Evolutionary conservation across 2,797 vertebrate genomes (phyloP).

Genomic region (Novumbra hubbsi): DNA sequence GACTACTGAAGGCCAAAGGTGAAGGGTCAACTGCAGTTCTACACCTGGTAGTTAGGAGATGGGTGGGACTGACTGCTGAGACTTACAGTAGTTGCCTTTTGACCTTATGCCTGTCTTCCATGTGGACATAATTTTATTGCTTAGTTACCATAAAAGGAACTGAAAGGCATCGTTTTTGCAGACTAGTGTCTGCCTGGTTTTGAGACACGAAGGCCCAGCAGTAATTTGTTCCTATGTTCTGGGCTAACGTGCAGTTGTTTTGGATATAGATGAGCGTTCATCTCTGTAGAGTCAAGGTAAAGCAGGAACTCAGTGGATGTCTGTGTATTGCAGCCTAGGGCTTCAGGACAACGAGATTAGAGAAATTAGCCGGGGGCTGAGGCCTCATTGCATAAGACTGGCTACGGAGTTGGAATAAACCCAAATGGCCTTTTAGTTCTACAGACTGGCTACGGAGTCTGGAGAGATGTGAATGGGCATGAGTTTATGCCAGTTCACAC

Average conservation of each 20-base stretch:
- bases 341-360: not conserved
- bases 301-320: not conserved
- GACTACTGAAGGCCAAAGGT: not conserved
- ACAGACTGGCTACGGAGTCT: not conserved
- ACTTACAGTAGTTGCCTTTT: not conserved
- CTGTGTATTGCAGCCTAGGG: not conserved
- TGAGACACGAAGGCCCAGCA: not conserved
- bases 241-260: not conserved
- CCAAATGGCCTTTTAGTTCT: not conserved
- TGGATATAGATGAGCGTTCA: not conserved
- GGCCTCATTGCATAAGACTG: constrained; percentile 3
- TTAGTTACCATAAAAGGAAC: constrained; percentile 6
- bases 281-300: not conserved
- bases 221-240: not conserved
- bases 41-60: not conserved
- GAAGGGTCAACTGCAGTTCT: not conserved
- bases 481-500: not conserved
- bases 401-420: not conserved
- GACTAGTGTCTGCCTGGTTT: not conserved
- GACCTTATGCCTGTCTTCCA: constrained; percentile 8
- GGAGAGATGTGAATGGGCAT: not conserved
- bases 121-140: not conserved
- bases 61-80: not conserved
- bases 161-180: not conserved
- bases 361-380: not conserved